Conservation (phyloP, 2,797 vertebrate genomes). For the Setipinna tenuifilis region DNA sequence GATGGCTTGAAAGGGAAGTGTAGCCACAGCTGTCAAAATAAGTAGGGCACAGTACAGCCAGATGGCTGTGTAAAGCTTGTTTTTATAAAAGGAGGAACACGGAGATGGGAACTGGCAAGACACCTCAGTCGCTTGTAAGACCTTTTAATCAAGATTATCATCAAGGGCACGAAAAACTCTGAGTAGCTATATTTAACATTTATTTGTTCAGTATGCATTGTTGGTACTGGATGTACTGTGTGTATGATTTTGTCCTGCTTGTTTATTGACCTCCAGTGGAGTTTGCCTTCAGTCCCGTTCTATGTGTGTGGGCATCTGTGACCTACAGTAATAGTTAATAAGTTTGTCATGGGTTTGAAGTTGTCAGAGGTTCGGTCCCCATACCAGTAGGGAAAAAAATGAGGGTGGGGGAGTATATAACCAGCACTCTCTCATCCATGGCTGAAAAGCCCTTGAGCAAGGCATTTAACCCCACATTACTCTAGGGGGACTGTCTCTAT, state of each 20-base stretch:
- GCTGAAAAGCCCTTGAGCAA: too few relatives aligned
- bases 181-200: not conserved
- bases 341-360: too few relatives aligned
- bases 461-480: too few relatives aligned
- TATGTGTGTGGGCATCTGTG: not conserved
- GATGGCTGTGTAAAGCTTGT: conserved; percentile 1
- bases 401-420: too few relatives aligned
- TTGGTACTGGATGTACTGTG: not conserved
- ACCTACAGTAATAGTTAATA: too few relatives aligned
- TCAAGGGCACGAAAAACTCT: not conserved
- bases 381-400: too few relatives aligned
- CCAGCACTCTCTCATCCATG: too few relatives aligned
- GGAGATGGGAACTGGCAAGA: not conserved
- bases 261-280: not conserved
- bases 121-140: not conserved
- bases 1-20: not conserved
- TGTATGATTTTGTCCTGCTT: not conserved
- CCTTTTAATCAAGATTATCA: not conserved
- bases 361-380: too few relatives aligned
- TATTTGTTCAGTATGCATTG: not conserved
- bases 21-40: conserved; percentile 15
- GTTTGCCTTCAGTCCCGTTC: not conserved
- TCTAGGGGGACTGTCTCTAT: too few relatives aligned
- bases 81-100: not conserved
- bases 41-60: not conserved